Conservation (phyloP, 1,140 invertebrate genomes). For the Chrysopa pallens region DNA sequence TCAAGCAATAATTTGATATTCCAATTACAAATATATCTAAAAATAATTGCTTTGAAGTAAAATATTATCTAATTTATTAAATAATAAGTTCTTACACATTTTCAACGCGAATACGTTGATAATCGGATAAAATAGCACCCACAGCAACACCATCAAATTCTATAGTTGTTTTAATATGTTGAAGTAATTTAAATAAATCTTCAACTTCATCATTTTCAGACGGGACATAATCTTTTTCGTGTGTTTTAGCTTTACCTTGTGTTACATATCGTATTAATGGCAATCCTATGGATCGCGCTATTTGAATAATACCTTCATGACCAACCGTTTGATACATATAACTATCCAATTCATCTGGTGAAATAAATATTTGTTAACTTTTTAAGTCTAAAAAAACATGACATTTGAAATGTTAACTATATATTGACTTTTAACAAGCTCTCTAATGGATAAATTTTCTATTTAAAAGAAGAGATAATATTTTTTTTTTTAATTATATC, state of each 20-base stretch:
- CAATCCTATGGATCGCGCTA: slow-evolving; percentile 84
- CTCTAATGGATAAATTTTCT: too few relatives aligned
- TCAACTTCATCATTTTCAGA: slow-evolving; percentile 96
- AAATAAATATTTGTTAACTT: too few relatives aligned
- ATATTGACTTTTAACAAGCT: too few relatives aligned
- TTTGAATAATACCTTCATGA: slow-evolving; percentile 79
- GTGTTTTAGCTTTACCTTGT: slow-evolving; percentile 56
- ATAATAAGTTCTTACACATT: slow-evolving; percentile 89
- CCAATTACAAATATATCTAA: slow-evolving; percentile 4
- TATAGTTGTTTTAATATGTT: slow-evolving; percentile 63
- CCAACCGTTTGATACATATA: slow-evolving; percentile 99
- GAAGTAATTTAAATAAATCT: slow-evolving; percentile 78
- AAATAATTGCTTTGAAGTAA: too few relatives aligned
- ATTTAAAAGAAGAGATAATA: too few relatives aligned
- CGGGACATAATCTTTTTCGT: slow-evolving; percentile 67
- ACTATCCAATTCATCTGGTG: slow-evolving; percentile 84
- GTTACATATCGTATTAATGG: slow-evolving; percentile 79
- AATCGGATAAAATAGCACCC: slow-evolving; percentile 94
- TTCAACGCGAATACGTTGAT: slow-evolving; percentile 92
- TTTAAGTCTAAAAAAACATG: too few relatives aligned
- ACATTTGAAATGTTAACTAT: too few relatives aligned
- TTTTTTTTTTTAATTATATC: too few relatives aligned
- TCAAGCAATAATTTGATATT: not conserved
- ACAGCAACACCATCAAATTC: slow-evolving; percentile 83
- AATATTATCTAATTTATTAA: too few relatives aligned